These are phyloP conservation scores for Pundamilia nyererei DNA, from an alignment of 2,113 vertebrate genomes.

Conservation along the genomic window DNA sequence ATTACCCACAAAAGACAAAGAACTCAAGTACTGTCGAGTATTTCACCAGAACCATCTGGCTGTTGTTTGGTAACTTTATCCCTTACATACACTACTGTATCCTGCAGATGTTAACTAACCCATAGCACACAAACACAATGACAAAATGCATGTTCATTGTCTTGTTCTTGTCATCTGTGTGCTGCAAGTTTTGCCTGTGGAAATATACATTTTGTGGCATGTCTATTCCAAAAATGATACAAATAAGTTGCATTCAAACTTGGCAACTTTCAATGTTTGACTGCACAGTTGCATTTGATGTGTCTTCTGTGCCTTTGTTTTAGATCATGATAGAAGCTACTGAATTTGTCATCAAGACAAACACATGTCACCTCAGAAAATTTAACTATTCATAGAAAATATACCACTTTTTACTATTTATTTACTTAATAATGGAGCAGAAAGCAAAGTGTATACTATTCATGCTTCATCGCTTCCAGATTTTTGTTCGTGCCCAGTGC, in stretches of 20 bases:
- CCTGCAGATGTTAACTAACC: neutral
- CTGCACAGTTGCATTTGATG: neutral
- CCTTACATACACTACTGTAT: neutral
- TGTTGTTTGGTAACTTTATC: neutral
- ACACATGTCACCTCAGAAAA: neutral
- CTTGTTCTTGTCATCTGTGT: neutral
- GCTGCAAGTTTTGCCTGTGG: neutral
- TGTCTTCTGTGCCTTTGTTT: neutral
- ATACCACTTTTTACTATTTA: neutral
- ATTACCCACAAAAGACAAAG: neutral
- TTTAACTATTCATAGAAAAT: neutral
- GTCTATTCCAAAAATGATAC: neutral
- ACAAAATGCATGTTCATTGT: neutral
- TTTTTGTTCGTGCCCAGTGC: neutral
- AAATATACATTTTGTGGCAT: neutral
- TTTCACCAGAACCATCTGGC: neutral
- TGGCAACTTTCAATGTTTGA: neutral
- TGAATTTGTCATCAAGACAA: too few relatives aligned
- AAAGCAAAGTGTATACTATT: neutral
- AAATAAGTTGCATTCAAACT: neutral
- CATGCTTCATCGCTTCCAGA: neutral
- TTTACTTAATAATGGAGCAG: neutral
- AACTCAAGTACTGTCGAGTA: neutral
- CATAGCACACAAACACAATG: neutral
- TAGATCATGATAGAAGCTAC: neutral